Evolutionary conservation across 2,888 invertebrate genomes (phyloP), one percentile per base, ranked within the genome.

Genomic region (Macrophya annulata): DNA sequence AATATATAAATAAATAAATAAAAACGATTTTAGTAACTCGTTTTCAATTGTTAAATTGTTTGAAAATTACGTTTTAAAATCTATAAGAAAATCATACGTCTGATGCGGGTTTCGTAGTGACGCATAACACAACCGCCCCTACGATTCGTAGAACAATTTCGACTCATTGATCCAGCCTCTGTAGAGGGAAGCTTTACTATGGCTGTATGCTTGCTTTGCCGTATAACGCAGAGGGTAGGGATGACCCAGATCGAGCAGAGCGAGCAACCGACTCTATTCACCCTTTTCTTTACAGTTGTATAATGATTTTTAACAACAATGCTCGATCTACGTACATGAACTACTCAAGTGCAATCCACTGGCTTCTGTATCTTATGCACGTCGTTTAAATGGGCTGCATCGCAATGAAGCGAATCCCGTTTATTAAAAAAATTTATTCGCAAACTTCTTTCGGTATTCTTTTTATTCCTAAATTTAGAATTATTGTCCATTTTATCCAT

Each of bases 271-370:
- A 59, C 84, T 86, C 88, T 87, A 86, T 88, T 86, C 84, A 85
- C 68, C 86, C 86, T 88, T 84, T 86, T 87, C 84, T 86, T 72
- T 87, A 86, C 86, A 87, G 87, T 89, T 88, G 88, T 88, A 87
- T 88, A 87, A 90, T 87, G 89, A 89, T 90, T 89, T 89, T 88
- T 87, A 87, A 87, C 86, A 62, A 81, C 81, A 62, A 81, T 81
- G 43, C 12, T 40, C 21, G 3, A 31, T 31, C 1, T 31, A 31
- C 3, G 37, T n/a, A 59, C 74, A n/a, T 59, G 59, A 59, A 12
- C 59, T 79, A 40, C 79, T 59, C 43, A 43, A 79, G 43, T 43
- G 37, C 25, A 25, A 40, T 81, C 21, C 62, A 59, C n/a, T n/a
- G 21, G 17, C n/a, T 62, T 15, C 21, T 25, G 12, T 51, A 81